phyloP scores from a whole-genome alignment of 2,888 invertebrate species.

The Phlogophora meticulosa region DNA sequence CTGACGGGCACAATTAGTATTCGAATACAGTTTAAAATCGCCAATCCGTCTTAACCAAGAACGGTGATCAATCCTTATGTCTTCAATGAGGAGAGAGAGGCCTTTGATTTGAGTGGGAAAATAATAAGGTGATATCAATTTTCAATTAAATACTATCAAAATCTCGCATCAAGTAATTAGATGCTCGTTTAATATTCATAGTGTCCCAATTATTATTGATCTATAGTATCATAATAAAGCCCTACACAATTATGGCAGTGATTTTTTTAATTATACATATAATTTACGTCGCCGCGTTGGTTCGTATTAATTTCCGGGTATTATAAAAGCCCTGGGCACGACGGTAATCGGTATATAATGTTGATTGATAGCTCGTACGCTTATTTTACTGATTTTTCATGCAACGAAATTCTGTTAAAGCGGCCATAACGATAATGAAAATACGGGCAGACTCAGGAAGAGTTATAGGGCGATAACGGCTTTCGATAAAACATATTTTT shows the following conservation, averaged over 20 bases:
- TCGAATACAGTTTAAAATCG: too few species aligned
- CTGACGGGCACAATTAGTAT: too few species aligned
- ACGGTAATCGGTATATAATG: conserved; percentile 83
- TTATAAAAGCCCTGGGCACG: conserved; percentile 72
- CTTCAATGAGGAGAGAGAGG: too few species aligned
- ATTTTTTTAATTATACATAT: conserved; percentile 76
- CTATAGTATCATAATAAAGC: conserved; percentile 64
- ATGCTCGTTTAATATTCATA: conserved; percentile 34
- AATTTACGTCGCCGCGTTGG: conserved; percentile 74
- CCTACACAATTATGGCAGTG: conserved; percentile 65
- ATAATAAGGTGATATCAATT: too few species aligned
- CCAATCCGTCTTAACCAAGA: too few species aligned
- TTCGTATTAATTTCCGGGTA: conserved; percentile 81
- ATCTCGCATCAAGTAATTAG: conserved; percentile 36
- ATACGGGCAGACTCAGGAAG: conserved; percentile 68
- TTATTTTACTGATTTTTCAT: conserved; percentile 82
- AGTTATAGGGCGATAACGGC: conserved; percentile 74
- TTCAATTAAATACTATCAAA: conserved; percentile 20
- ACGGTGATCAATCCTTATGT: too few species aligned
- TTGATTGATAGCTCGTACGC: conserved; percentile 82
- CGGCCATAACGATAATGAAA: conserved; percentile 80
- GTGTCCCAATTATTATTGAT: conserved; percentile 49
- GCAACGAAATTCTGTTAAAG: conserved; percentile 76
- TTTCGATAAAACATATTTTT: conserved; percentile 68
- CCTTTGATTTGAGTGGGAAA: too few species aligned